Conservation (phyloP, 2,113 vertebrate species). For the Platycercus adscitus region DNA sequence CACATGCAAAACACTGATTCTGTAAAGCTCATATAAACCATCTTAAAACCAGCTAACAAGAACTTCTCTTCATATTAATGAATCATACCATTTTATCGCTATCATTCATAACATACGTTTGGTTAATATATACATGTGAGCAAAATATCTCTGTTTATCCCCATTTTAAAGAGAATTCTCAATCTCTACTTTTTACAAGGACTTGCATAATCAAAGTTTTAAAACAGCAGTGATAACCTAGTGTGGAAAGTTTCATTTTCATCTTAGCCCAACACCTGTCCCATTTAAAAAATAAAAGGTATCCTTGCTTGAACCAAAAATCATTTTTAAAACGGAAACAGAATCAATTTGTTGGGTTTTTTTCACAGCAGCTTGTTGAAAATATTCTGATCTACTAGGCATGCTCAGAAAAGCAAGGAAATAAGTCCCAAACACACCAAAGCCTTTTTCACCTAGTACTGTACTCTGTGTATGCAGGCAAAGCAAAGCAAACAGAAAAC, state of each 20-base stretch:
- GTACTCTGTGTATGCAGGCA: not conserved
- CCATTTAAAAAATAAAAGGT: not conserved
- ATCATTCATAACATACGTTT: not conserved
- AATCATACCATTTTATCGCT: not conserved
- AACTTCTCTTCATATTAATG: not conserved
- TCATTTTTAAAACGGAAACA: not conserved
- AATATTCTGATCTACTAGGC: not conserved
- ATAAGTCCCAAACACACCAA: not conserved
- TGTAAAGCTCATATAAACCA: not conserved
- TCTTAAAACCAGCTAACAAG: not conserved
- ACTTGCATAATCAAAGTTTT: not conserved
- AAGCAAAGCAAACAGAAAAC: not conserved
- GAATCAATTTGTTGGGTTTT: not conserved
- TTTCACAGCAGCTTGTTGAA: not conserved
- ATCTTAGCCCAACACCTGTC: not conserved
- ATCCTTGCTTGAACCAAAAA: not conserved
- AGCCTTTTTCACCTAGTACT: not conserved
- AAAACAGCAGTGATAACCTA: not conserved
- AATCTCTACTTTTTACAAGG: not conserved
- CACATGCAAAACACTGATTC: slow-evolving; percentile 41
- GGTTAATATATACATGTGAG: not conserved
- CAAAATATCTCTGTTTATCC: not conserved
- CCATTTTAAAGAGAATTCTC: not conserved
- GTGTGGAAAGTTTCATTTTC: not conserved
- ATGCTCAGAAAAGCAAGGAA: not conserved